Percentiles rank a stretch among this genome's conserved stretches.
Conservation (phyloP, 92 coral and sea anemone species). For the Epizoanthus ramosus region DNA sequence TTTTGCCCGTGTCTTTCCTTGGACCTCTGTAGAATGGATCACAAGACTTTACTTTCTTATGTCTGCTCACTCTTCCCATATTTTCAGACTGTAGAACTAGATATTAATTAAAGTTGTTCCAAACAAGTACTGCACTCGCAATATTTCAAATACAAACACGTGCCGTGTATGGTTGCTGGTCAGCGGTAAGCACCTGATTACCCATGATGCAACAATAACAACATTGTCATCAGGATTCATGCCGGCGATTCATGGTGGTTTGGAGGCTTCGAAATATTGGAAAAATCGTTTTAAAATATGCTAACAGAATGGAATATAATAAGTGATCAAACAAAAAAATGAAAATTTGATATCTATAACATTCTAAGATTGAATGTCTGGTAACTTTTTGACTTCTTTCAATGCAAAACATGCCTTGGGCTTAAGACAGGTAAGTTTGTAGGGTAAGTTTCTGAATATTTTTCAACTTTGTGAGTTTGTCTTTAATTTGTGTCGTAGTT, state of each 20-base stretch:
- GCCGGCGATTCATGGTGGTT: too few species aligned
- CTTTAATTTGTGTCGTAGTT: too few species aligned
- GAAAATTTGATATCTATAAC: not conserved
- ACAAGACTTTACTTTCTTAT: constrained; percentile 85
- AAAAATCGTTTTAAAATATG: not conserved
- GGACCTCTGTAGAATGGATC: constrained; percentile 96
- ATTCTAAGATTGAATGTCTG: constrained; percentile 13
- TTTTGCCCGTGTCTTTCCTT: constrained; percentile 43
- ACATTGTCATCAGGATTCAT: not conserved
- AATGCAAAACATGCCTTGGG: constrained; percentile 4
- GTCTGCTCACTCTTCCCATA: constrained; percentile 94
- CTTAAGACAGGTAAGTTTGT: constrained; percentile 25
- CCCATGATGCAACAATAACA: constrained; percentile 42
- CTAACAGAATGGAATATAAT: not conserved
- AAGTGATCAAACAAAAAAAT: not conserved
- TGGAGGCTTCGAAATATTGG: not conserved
- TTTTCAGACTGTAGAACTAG: not conserved
- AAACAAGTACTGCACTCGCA: too few species aligned
- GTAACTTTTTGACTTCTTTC: constrained; percentile 1
- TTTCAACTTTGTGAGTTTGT: too few species aligned
- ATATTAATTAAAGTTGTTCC: too few species aligned
- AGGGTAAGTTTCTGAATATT: too few species aligned
- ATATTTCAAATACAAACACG: not conserved
- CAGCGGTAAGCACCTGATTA: constrained; percentile 29
- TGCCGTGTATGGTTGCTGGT: not conserved